Conservation (phyloP, 2,888 invertebrate species). For the Drosophila dives region DNA sequence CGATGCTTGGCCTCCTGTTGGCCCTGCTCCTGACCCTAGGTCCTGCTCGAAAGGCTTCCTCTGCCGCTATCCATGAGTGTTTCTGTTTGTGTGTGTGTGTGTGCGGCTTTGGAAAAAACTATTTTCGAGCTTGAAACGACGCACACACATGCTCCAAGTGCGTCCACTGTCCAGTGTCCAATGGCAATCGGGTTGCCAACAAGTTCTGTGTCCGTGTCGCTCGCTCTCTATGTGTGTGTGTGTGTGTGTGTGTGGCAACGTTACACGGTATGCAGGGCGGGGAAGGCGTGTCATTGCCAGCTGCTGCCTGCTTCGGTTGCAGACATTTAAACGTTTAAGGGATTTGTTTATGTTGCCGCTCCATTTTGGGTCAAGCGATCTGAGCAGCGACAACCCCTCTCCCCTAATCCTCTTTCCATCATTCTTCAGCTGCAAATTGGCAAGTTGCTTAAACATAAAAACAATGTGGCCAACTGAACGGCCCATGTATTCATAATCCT, state of each 20-base stretch:
- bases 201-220: slow-evolving; percentile 57
- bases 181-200: slow-evolving; percentile 66
- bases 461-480: slow-evolving; percentile 74
- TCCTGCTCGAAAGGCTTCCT: slow-evolving; percentile 5
- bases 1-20: slow-evolving; percentile 57
- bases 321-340: slow-evolving; percentile 78
- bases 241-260: slow-evolving; percentile 34
- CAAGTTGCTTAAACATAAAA: slow-evolving; percentile 73
- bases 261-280: slow-evolving; percentile 34
- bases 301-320: slow-evolving; percentile 64
- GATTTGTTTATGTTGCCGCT: slow-evolving; percentile 73
- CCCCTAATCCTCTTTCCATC: not conserved
- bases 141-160: slow-evolving; percentile 78
- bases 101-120: slow-evolving; percentile 60
- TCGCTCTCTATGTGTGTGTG: not conserved
- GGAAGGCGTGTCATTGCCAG: slow-evolving; percentile 57
- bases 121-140: slow-evolving; percentile 75
- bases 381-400: slow-evolving; percentile 5
- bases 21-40: slow-evolving; percentile 22
- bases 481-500: slow-evolving; percentile 75
- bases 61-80: not conserved
- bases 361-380: slow-evolving; percentile 58
- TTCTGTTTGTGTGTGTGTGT: not conserved
- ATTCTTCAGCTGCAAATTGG: slow-evolving; percentile 57
- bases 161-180: slow-evolving; percentile 67